phyloP scores from a whole-genome alignment of 1,140 invertebrate genomes.

The Drosophila erecta region DNA sequence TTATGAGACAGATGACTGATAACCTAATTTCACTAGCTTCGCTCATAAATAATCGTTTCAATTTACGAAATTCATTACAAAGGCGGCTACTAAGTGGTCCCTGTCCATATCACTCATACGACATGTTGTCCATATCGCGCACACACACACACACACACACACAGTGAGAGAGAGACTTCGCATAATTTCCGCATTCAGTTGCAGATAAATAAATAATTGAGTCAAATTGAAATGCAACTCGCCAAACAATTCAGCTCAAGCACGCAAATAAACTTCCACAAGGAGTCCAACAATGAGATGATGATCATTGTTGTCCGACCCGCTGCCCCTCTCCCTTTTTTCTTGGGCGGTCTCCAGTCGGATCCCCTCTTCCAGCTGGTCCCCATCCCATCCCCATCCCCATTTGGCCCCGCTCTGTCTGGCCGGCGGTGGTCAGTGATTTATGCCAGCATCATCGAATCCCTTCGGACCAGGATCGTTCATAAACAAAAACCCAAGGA shows the following conservation, averaged over 20 bases:
- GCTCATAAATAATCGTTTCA: constrained; percentile 75
- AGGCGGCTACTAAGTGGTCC: constrained; percentile 46
- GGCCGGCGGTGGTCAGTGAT: constrained; percentile 66
- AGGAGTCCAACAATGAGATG: constrained; percentile 33
- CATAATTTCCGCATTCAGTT: constrained; percentile 81
- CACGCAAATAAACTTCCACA: constrained; percentile 77
- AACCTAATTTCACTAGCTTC: constrained; percentile 73
- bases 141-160: background rate
- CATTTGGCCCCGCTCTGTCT: constrained; percentile 44
- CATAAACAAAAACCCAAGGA: constrained; percentile 30
- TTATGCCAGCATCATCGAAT: constrained; percentile 52
- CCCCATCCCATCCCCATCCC: background rate
- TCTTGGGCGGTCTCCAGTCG: constrained; percentile 34
- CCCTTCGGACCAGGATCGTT: constrained; percentile 28
- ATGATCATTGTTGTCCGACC: constrained; percentile 35
- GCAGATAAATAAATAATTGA: constrained; percentile 83
- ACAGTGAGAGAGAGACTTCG: constrained; percentile 33
- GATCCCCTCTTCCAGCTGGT: background rate
- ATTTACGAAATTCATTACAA: constrained; percentile 67
- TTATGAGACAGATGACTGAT: constrained; percentile 71
- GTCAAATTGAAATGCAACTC: constrained; percentile 82
- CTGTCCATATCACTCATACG: constrained; percentile 64
- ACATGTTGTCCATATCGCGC: constrained; percentile 65
- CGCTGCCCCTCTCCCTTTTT: background rate
- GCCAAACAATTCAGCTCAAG: constrained; percentile 72